Evolutionary conservation across 1,140 invertebrate genomes (phyloP).

Genomic region (Drosophila subpulchrella): DNA sequence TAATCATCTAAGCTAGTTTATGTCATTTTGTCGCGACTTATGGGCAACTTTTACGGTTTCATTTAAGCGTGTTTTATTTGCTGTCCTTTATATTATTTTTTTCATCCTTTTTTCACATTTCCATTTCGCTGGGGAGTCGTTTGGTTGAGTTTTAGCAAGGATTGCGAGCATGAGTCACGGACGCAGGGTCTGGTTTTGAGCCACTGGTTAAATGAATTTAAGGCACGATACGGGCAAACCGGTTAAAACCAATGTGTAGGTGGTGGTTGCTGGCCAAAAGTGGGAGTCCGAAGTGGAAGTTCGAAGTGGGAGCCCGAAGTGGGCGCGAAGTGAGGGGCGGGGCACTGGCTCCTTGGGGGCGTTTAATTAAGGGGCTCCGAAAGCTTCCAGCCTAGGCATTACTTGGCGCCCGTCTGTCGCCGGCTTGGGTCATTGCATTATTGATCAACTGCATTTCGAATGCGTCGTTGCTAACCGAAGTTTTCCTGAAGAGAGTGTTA

Average conservation of each 20-base stretch:
- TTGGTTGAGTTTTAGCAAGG: constrained; percentile 40
- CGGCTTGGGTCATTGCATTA: constrained; percentile 69
- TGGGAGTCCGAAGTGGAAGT: not conserved
- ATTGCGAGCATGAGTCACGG: constrained; percentile 46
- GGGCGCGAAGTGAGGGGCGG: not conserved
- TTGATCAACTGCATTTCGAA: constrained; percentile 69
- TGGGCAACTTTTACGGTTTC: constrained; percentile 73
- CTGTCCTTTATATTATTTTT: constrained; percentile 15
- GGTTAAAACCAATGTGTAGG: constrained; percentile 37
- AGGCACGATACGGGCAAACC: constrained; percentile 63
- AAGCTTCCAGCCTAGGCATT: constrained; percentile 52
- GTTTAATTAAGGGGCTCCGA: constrained; percentile 56
- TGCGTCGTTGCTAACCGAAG: constrained; percentile 43
- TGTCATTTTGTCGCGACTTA: constrained; percentile 75
- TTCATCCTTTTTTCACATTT: constrained; percentile 8
- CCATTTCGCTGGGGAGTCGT: constrained; percentile 21
- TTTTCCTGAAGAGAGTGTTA: not conserved
- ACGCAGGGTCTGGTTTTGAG: constrained; percentile 23
- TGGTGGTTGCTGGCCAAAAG: constrained; percentile 1
- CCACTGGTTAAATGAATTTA: constrained; percentile 65
- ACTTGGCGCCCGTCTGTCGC: constrained; percentile 59
- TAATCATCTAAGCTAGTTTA: constrained; percentile 53
- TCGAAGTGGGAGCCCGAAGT: constrained; percentile 3
- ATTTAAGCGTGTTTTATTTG: constrained; percentile 58
- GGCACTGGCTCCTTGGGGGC: constrained; percentile 39